Conservation (phyloP, 2,797 vertebrate species). For the Premnoplex brunnescens region DNA sequence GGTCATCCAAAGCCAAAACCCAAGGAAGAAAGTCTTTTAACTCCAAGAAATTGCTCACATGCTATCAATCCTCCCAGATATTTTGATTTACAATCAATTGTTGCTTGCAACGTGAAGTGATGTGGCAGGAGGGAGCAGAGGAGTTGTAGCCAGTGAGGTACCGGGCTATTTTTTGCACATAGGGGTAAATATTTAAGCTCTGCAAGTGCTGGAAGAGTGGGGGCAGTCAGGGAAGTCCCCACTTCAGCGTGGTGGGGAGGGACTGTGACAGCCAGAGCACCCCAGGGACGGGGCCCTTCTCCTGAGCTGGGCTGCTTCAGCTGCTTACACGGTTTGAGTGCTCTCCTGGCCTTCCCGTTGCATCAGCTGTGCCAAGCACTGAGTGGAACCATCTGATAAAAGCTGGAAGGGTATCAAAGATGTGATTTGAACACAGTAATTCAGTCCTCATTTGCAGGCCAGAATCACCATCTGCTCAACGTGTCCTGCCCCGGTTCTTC, state of each 20-base stretch:
- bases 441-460: constrained; percentile 7
- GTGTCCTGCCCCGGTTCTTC: not conserved
- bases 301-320: not conserved
- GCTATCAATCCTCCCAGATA: not conserved
- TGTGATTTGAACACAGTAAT: not conserved
- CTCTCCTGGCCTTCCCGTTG: constrained; percentile 25
- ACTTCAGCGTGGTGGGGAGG: not conserved
- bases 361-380: constrained; percentile 28
- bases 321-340: not conserved
- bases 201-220: not conserved
- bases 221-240: not conserved
- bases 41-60: not conserved
- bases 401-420: constrained; percentile 51
- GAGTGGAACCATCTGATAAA: constrained; percentile 70
- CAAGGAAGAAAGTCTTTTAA: not conserved
- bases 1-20: constrained; percentile 35
- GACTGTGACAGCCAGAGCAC: not conserved
- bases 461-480: constrained; percentile 31
- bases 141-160: fast-evolving
- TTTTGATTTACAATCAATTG: not conserved
- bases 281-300: not conserved
- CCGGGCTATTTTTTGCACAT: fast-evolving
- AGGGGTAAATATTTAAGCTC: not conserved
- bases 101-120: not conserved
- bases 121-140: not conserved